Conservation (phyloP, 2,797 vertebrate species). For the Arrhamphus sclerolepis region DNA sequence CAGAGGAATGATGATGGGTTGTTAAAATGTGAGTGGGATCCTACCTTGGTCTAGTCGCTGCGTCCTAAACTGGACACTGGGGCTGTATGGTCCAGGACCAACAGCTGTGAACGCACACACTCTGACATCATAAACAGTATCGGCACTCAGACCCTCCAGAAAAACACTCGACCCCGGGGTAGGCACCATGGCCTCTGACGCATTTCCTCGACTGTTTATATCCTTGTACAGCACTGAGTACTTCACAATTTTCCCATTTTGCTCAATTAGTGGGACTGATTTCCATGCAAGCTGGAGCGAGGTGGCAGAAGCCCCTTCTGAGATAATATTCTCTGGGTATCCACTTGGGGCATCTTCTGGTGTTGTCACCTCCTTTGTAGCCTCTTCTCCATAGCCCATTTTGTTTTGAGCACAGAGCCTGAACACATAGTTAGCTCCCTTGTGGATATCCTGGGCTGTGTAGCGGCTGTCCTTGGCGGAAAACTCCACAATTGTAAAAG, state of each 20-base stretch:
- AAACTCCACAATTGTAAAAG: conserved; percentile 88
- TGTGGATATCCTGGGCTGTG: conserved; percentile 89
- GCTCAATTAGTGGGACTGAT: conserved; percentile 87
- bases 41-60: conserved; percentile 97
- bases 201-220: conserved; percentile 89
- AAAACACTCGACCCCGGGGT: conserved; percentile 84
- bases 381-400: conserved; percentile 95
- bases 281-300: conserved; percentile 88
- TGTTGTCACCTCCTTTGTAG: conserved; percentile 87
- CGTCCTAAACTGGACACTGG: conserved; percentile 96
- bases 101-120: conserved; percentile 93
- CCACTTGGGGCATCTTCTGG: conserved; percentile 88
- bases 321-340: conserved; percentile 88
- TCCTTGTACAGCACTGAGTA: conserved; percentile 92
- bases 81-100: conserved; percentile 94
- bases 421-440: conserved; percentile 92
- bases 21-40: conserved; percentile 55
- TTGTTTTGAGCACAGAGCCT: conserved; percentile 91
- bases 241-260: conserved; percentile 88
- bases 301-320: conserved; percentile 83
- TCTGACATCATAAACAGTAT: conserved; percentile 96
- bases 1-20: conserved; percentile 45
- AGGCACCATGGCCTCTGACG: conserved; percentile 85
- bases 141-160: conserved; percentile 90
- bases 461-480: conserved; percentile 88